phyloP scores from a whole-genome alignment of 2,113 vertebrate genomes.

The Athene cunicularia region DNA sequence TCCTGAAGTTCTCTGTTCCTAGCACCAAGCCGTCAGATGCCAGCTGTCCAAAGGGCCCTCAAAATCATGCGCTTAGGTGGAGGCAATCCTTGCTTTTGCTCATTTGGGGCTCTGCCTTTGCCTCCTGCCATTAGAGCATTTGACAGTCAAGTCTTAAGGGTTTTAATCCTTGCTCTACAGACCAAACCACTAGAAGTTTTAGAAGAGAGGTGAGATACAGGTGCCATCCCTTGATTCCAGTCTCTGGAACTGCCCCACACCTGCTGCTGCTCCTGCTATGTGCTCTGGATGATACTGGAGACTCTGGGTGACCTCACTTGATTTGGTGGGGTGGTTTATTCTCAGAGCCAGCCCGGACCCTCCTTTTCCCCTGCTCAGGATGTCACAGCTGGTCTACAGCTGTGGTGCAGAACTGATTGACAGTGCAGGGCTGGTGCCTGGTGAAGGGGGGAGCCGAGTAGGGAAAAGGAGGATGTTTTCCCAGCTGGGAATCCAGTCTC shows the following conservation, averaged over 20 bases:
- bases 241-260: not conserved
- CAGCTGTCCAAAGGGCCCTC: not conserved
- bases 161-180: not conserved
- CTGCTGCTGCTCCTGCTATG: not conserved
- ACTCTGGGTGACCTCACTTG: not conserved
- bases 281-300: not conserved
- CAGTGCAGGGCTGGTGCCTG: not conserved
- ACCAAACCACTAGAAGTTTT: not conserved
- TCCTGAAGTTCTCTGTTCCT: not conserved
- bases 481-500: not conserved
- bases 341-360: not conserved
- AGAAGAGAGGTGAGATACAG: not conserved
- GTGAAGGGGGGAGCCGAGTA: not conserved
- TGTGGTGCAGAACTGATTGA: not conserved
- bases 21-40: not conserved
- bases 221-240: not conserved
- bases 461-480: not conserved
- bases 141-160: not conserved
- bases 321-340: not conserved
- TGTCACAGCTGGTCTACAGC: not conserved
- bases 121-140: not conserved
- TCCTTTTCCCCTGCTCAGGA: not conserved
- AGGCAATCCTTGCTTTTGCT: not conserved
- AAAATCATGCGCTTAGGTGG: not conserved
- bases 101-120: not conserved